Evolutionary conservation across 2,888 invertebrate species (phyloP), one percentile per base, ranked within the genome.

Genomic region (Idaea dimidiata): DNA sequence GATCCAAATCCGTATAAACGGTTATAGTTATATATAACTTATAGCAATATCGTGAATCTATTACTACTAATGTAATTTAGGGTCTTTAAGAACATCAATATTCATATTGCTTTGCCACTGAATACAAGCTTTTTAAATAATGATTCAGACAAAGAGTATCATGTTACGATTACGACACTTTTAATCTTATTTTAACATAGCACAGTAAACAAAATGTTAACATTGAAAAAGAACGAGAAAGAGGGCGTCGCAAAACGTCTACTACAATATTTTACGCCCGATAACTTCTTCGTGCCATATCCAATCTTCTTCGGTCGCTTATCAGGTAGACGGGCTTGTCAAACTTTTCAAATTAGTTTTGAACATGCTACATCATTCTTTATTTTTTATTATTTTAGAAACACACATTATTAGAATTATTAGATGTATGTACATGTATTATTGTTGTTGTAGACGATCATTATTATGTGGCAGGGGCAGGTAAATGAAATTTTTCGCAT

Each of bases 291-390:
- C 83, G 79, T 83, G 83, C 80, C 79, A 80, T 79, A 82, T 84
- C 82, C 82, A 84, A 86, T 88, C 81, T 86, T 80, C 75, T 75
- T 78, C 80, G 79, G 76, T 78, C 81, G 83, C 84, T 85, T 86
- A 86, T 84, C 88, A 87, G 88, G 86, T 86, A 83, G 79, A 82
- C 79, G 82, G 79, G 80, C 81, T 79, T 82, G 84, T 84, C 83
- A 86, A 88, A 88, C 83, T 88, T 88, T 86, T 85, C 71, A 84
- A 87, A 89, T 88, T 83, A 82, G 77, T 83, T 86, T 83, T 76
- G 75, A 80, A 82, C 76, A 80, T 79, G 78, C 72, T 73, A 74
- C 72, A 72, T 76, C 69, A 68, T 77, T 78, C 75, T 79, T 56
- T 56, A 56, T 56, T 10, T 18, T 76, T 75, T 67, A 24, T 24